Evolutionary conservation across 1,140 invertebrate genomes (phyloP).

Genomic region (Bradysia coprophila): DNA sequence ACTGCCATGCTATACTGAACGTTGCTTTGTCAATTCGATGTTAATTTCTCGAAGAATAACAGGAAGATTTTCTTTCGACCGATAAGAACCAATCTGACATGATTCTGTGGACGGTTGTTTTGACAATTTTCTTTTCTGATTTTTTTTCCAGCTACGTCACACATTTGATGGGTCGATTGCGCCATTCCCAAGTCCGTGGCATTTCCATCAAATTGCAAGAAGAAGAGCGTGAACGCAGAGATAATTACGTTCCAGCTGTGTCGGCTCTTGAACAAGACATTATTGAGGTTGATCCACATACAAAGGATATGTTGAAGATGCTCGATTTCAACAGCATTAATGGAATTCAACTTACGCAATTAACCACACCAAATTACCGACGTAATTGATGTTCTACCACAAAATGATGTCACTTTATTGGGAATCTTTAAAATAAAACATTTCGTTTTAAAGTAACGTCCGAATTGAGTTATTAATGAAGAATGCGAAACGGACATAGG

Average conservation of each 20-base stretch:
- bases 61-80: too few relatives aligned
- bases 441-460: too few relatives aligned
- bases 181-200: conserved; percentile 88
- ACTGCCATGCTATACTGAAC: too few relatives aligned
- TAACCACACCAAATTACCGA: conserved; percentile 41
- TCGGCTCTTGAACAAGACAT: conserved; percentile 88
- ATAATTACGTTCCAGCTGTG: conserved; percentile 98
- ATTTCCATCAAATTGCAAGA: conserved; percentile 99
- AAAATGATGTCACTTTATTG: too few relatives aligned
- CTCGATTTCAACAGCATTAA: conserved; percentile 81
- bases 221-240: conserved; percentile 94
- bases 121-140: conserved; percentile 1
- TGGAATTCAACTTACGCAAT: conserved; percentile 69
- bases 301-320: conserved; percentile 97
- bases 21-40: too few relatives aligned
- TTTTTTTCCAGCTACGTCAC: conserved; percentile 70
- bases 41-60: too few relatives aligned
- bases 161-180: conserved; percentile 96
- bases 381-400: conserved; percentile 32
- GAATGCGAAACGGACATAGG: too few relatives aligned
- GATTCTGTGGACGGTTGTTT: too few relatives aligned
- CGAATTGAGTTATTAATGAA: too few relatives aligned
- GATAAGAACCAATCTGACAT: too few relatives aligned
- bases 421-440: too few relatives aligned
- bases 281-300: conserved; percentile 92